Evolutionary conservation across 2,113 vertebrate genomes (phyloP).

Genomic region (Hystrix brachyura): DNA sequence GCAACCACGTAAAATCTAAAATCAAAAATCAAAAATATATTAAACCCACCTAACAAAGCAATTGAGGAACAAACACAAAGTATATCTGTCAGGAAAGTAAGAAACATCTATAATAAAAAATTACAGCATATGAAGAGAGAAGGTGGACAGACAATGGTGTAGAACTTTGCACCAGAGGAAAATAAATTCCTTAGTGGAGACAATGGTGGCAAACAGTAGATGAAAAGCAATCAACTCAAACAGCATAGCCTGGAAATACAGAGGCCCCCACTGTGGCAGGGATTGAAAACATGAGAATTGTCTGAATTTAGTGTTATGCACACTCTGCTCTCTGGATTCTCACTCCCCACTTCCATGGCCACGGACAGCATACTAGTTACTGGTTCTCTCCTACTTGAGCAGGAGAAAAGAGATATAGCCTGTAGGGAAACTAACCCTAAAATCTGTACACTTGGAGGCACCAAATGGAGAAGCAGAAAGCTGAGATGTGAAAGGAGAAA

Average conservation of each 20-base stretch:
- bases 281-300: not conserved
- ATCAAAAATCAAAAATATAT: not conserved
- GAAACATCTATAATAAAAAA: not conserved
- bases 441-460: not conserved
- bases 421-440: not conserved
- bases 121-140: not conserved
- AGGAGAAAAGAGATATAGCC: not conserved
- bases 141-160: not conserved
- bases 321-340: not conserved
- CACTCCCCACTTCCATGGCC: fast-evolving
- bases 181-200: not conserved
- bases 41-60: not conserved
- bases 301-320: not conserved
- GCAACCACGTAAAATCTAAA: not conserved
- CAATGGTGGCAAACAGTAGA: not conserved
- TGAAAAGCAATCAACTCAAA: not conserved
- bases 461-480: not conserved
- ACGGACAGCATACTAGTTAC: not conserved
- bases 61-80: not conserved
- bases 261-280: fast-evolving
- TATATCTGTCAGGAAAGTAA: not conserved
- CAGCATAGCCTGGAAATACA: not conserved
- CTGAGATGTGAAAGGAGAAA: not conserved
- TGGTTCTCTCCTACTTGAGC: not conserved
- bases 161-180: not conserved